Conservation (phyloP, 2,797 vertebrate genomes). For the Delichon dasypus region DNA sequence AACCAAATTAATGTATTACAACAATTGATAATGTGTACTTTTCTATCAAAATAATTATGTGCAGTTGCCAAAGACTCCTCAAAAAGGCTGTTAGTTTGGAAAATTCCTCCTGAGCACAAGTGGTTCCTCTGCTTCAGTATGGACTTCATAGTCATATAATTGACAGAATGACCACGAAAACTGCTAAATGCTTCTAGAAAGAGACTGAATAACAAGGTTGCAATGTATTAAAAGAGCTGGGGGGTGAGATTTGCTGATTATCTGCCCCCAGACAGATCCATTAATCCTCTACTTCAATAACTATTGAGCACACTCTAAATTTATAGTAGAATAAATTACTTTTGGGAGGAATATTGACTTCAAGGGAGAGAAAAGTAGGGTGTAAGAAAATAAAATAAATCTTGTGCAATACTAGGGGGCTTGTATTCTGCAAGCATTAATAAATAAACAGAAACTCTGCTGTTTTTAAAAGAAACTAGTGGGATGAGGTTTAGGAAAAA, state of each 20-base stretch:
- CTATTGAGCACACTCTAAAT: constrained; percentile 9
- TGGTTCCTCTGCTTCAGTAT: neutral
- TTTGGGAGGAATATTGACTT: constrained; percentile 9
- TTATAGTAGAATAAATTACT: constrained; percentile 22
- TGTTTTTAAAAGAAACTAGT: neutral
- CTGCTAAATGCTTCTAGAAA: neutral
- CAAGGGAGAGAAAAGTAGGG: neutral
- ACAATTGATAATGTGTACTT: neutral
- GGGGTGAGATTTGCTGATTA: neutral
- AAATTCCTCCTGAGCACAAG: neutral
- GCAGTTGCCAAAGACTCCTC: neutral
- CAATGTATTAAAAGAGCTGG: neutral
- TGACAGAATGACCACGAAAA: neutral
- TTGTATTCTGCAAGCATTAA: neutral
- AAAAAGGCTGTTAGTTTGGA: neutral
- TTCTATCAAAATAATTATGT: neutral
- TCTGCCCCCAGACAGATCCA: neutral
- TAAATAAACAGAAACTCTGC: neutral
- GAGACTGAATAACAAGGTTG: neutral
- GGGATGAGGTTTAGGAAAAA: neutral
- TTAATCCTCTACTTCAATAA: constrained; percentile 19
- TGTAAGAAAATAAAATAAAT: neutral
- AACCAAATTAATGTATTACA: too few relatives aligned
- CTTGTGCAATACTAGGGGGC: neutral
- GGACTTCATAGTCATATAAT: neutral